A percentile compares a stretch with the other conserved stretches of the same genome.
These are phyloP conservation scores for Dipodomys stephensi DNA, from an alignment of 2,113 vertebrate genomes.

Conservation along the genomic window DNA sequence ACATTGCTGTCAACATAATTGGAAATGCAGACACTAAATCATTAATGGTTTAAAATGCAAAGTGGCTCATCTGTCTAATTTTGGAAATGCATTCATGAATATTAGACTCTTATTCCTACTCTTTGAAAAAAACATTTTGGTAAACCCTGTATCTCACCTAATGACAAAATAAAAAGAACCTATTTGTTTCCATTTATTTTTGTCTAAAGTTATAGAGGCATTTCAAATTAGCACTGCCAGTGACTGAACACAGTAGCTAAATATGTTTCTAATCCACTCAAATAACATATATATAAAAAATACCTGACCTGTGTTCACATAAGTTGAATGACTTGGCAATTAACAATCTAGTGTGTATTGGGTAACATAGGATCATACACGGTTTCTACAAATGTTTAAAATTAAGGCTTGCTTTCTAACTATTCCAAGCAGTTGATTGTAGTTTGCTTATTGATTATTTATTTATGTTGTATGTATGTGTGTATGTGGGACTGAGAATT, in stretches of 20 bases:
- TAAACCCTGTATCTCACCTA: neutral
- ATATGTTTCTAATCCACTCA: neutral
- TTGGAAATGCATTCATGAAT: neutral
- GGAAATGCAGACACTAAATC: conserved; percentile 52
- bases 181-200: neutral
- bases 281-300: neutral
- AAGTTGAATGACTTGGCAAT: neutral
- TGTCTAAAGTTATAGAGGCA: neutral
- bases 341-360: neutral
- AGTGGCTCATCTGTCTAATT: conserved; percentile 28
- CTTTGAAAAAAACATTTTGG: conserved; percentile 35
- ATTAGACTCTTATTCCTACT: neutral
- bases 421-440: neutral
- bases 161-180: neutral
- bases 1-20: conserved; percentile 47
- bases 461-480: too few relatives aligned
- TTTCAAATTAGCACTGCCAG: neutral
- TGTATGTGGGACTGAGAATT: too few relatives aligned
- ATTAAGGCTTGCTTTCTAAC: neutral
- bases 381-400: neutral
- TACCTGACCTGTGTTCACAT: neutral
- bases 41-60: conserved; percentile 55
- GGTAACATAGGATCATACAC: neutral
- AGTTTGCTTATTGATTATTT: neutral
- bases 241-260: neutral